Conservation (phyloP, 2,113 vertebrate species). For the Neoarius graeffei region DNA sequence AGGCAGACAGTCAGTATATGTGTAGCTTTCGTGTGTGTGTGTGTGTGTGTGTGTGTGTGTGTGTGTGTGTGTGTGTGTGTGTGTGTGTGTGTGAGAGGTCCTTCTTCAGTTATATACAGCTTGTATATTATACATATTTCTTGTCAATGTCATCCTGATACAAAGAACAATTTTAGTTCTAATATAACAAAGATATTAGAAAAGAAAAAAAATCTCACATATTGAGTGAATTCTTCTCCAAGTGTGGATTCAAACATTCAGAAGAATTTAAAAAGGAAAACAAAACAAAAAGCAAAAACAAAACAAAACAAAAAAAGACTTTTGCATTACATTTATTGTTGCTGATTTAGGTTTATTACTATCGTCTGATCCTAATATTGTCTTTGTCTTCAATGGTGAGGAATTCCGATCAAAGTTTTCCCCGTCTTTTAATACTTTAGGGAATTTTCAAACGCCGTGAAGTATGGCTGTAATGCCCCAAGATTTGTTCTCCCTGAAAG, state of each 20-base stretch:
- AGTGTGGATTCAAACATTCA: constrained; percentile 78
- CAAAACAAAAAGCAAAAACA: constrained; percentile 3
- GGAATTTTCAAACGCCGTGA: constrained; percentile 99
- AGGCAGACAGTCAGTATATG: no score
- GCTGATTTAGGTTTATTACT: constrained; percentile 66
- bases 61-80: constrained; percentile 53
- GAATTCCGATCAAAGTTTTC: constrained; percentile 99
- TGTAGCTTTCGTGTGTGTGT: constrained; percentile 8
- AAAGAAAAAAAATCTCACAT: constrained; percentile 56
- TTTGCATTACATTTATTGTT: constrained; percentile 75
- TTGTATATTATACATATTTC: constrained; percentile 67
- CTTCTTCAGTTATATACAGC: constrained; percentile 73
- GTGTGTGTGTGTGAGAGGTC: constrained; percentile 66
- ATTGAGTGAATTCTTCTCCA: constrained; percentile 60
- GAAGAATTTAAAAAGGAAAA: constrained; percentile 71
- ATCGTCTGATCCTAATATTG: constrained; percentile 97
- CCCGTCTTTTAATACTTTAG: constrained; percentile 99
- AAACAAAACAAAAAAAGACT: constrained; percentile 44
- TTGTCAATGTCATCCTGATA: constrained; percentile 60
- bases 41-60: constrained; percentile 54
- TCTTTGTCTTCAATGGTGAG: constrained; percentile 99
- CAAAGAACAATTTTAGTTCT: constrained; percentile 57
- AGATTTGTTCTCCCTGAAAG: constrained; percentile 99
- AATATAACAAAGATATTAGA: constrained; percentile 64
- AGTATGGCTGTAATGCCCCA: constrained; percentile 99